These are phyloP conservation scores for Drosophila dunni DNA, from an alignment of 1,140 invertebrate genomes.

Conservation along the genomic window DNA sequence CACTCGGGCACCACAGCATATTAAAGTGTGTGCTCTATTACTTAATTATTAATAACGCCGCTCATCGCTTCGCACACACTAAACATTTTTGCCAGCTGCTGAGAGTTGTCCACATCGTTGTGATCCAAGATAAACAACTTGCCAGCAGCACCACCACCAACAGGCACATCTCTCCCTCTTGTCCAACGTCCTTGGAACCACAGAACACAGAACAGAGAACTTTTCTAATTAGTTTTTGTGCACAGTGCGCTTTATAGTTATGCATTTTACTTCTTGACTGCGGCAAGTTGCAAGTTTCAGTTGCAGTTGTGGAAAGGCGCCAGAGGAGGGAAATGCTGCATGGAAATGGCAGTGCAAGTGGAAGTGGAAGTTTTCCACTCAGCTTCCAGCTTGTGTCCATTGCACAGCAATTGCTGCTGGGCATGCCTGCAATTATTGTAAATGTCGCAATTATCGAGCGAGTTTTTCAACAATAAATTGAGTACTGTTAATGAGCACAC, in stretches of 20 bases:
- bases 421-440: slow-evolving; percentile 46
- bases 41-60: slow-evolving; percentile 55
- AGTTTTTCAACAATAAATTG: slow-evolving; percentile 1
- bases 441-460: slow-evolving; percentile 43
- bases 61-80: slow-evolving; percentile 41
- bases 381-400: neutral
- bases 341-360: neutral
- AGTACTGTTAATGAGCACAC: slow-evolving; percentile 26
- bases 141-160: neutral
- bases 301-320: too few species aligned
- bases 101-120: slow-evolving; percentile 37
- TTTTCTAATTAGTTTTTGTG: slow-evolving; percentile 58
- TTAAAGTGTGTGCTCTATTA: slow-evolving; percentile 53
- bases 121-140: slow-evolving; percentile 40
- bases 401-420: slow-evolving; percentile 7
- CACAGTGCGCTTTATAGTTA: slow-evolving; percentile 51
- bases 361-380: slow-evolving; percentile 21
- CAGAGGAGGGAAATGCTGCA: neutral
- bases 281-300: slow-evolving; percentile 27
- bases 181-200: slow-evolving; percentile 3
- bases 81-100: slow-evolving; percentile 26
- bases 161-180: neutral
- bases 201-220: too few species aligned
- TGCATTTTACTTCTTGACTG: slow-evolving; percentile 47
- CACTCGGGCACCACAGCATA: slow-evolving; percentile 4